Evolutionary conservation across 2,797 vertebrate genomes (phyloP).

Genomic region (Scyliorhinus canicula): DNA sequence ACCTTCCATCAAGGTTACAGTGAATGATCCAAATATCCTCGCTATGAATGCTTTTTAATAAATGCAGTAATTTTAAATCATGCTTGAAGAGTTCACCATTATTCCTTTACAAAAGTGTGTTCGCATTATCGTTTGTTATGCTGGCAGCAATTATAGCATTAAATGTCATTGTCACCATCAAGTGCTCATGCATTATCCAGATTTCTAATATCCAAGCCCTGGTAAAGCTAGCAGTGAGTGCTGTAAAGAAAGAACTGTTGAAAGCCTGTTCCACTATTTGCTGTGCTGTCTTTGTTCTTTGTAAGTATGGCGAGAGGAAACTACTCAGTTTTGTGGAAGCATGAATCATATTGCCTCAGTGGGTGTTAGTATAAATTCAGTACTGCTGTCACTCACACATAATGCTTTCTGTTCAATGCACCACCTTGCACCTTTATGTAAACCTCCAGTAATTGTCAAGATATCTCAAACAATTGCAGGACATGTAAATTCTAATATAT

Average conservation of each 20-base stretch:
- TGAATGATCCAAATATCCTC: background rate
- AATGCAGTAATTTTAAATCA: background rate
- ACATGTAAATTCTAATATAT: background rate
- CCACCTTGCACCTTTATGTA: background rate
- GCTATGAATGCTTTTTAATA: background rate
- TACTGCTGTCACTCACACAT: background rate
- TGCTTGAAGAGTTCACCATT: background rate
- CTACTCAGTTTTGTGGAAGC: background rate
- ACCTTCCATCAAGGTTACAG: background rate
- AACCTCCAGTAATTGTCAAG: background rate
- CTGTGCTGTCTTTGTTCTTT: background rate
- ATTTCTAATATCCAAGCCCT: background rate
- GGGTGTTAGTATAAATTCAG: background rate
- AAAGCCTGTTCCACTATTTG: background rate
- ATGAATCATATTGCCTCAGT: background rate
- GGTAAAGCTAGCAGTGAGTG: background rate
- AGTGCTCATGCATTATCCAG: background rate
- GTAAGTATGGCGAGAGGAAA: background rate
- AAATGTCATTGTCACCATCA: background rate
- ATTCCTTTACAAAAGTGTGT: background rate
- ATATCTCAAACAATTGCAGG: background rate
- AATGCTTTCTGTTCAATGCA: background rate
- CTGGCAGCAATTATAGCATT: too few relatives aligned
- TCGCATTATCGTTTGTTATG: background rate
- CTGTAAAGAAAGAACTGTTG: background rate